Conservation (phyloP, 2,888 invertebrate genomes). For the Ectemnius cavifrons region DNA sequence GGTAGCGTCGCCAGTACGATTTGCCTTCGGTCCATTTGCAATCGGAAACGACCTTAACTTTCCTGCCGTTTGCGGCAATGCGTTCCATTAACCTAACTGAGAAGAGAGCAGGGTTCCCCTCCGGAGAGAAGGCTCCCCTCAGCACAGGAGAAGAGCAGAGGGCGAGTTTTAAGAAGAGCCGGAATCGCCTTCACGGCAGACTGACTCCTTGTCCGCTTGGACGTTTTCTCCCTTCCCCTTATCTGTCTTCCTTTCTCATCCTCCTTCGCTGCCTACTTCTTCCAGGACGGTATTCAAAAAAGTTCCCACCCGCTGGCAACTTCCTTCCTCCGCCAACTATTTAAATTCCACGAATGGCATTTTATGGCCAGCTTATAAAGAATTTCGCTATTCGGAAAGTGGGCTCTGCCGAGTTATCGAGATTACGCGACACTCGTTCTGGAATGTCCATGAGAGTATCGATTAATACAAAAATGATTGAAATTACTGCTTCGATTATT, state of each 20-base stretch:
- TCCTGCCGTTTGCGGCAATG: slow-evolving; percentile 62
- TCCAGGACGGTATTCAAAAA: neutral
- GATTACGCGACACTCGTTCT: too few species aligned
- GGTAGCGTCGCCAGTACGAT: slow-evolving; percentile 44
- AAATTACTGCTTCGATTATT: too few species aligned
- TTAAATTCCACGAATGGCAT: neutral
- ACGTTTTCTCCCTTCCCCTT: slow-evolving; percentile 19
- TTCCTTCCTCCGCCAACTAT: neutral
- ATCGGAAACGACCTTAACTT: slow-evolving; percentile 66
- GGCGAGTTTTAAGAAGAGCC: slow-evolving; percentile 56
- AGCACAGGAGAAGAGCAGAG: slow-evolving; percentile 23
- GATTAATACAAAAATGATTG: too few species aligned
- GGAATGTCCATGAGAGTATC: too few species aligned
- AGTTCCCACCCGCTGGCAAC: neutral
- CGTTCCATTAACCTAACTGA: slow-evolving; percentile 67
- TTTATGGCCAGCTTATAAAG: neutral
- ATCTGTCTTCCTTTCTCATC: slow-evolving; percentile 13
- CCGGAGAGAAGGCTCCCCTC: slow-evolving; percentile 30
- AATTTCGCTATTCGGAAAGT: neutral
- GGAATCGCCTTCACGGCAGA: slow-evolving; percentile 59
- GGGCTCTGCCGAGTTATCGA: too few species aligned
- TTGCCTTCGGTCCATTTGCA: slow-evolving; percentile 61
- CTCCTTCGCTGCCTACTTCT: neutral
- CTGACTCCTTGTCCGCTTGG: slow-evolving; percentile 47
- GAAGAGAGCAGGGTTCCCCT: slow-evolving; percentile 14